A percentile compares a stretch with the other conserved stretches of the same genome.
Evolutionary conservation across 2,113 vertebrate species (phyloP).

Genomic region (Machaerirhynchus nigripectus): DNA sequence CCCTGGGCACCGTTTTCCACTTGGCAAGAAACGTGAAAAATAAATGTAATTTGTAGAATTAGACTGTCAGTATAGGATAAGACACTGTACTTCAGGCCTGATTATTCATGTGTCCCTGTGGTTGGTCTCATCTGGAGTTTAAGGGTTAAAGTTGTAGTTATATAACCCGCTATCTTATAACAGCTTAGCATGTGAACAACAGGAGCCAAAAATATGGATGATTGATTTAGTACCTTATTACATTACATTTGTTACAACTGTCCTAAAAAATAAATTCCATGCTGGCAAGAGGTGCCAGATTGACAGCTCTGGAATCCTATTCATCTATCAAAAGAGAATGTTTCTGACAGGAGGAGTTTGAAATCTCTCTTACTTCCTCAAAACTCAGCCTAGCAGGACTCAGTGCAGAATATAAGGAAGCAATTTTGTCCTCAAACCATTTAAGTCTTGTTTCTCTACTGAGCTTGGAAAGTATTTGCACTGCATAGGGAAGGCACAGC

Average conservation of each 20-base stretch:
- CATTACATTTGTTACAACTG: slow-evolving; percentile 12
- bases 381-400: neutral
- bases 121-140: neutral
- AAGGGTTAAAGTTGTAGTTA: slow-evolving; percentile 9
- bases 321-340: neutral
- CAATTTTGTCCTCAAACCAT: neutral
- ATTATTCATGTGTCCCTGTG: neutral
- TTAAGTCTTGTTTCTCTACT: neutral
- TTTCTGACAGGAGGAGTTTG: neutral
- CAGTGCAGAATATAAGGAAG: neutral
- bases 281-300: neutral
- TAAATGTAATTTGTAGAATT: neutral
- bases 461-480: neutral
- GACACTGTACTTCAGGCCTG: neutral
- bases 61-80: neutral
- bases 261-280: neutral
- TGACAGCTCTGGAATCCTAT: neutral
- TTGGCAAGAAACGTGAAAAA: neutral
- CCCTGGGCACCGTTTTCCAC: neutral
- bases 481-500: neutral
- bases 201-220: slow-evolving; percentile 9
- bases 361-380: neutral
- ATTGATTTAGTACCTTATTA: slow-evolving; percentile 24
- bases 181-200: neutral
- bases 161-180: neutral